Evolutionary conservation across 1,140 invertebrate genomes (phyloP), one percentile per base, ranked within the genome.

Genomic region (Trichonephila clavipes): DNA sequence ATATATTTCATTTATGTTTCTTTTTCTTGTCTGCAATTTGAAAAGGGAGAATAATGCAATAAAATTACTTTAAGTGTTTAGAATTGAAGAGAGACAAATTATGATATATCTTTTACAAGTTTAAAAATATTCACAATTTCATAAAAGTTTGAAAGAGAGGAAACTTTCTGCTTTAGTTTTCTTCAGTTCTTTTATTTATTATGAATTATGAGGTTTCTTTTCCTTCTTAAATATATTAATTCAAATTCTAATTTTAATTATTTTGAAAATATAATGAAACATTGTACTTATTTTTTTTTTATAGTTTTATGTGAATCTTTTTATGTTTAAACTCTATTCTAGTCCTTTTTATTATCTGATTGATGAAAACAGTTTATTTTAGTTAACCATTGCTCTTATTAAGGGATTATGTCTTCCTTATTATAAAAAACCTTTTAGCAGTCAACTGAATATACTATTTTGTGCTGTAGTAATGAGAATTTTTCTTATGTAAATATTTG

Each of bases 301-400:
- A 77, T 40, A 77, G 82, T 58, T 83, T 51, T 83, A 83, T 83
- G 82, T 83, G 44, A 83, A 83, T 83, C 51, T 58, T 58, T 83
- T 83, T 83, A 83, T 83, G 82, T 83, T 62, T 83, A 59, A 83
- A 28, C 82, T 83, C 19, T 83, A 83, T 83, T 83, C 82, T 83
- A 83, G 82, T 83, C 82, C 24, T 83, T 83, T 83, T 83, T 83
- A 58, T 83, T 59, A 58, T 51, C 40, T 58, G 12, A 59, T 21
- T 58, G 58, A 24, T 7, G 82, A 83, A 83, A 58, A 83, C 72
- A 77, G 72, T 77, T 40, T 77, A 77, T 77, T 77, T 83, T 83
- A 83, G 59, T 59, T 83, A 58, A 24, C 44, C 40, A 59, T 83
- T 58, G 12, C 44, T 59, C 82, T 83, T 12, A 83, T 83, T 83